A percentile compares a stretch with the other conserved stretches of the same genome.
Evolutionary conservation across 2,797 vertebrate genomes (phyloP).

Genomic region (Chloroceryle inda): DNA sequence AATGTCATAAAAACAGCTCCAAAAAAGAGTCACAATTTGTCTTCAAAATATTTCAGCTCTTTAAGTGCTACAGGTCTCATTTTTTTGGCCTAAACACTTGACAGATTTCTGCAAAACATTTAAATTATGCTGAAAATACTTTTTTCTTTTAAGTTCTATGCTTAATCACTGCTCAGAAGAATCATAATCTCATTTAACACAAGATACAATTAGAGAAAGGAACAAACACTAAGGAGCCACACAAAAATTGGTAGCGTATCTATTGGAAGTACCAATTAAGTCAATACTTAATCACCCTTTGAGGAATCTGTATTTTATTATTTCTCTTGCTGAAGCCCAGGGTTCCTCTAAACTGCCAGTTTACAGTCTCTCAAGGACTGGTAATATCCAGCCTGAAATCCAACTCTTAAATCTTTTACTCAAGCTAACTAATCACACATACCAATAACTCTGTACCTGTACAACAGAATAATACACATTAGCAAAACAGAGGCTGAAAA

Average conservation of each 20-base stretch:
- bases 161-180: background rate
- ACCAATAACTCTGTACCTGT: background rate
- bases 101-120: background rate
- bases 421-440: background rate
- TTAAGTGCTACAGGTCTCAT: background rate
- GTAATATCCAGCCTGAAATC: background rate
- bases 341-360: background rate
- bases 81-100: background rate
- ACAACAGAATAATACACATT: background rate
- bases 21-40: background rate
- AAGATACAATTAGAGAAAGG: background rate
- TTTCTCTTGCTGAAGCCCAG: background rate
- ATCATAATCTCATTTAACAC: background rate
- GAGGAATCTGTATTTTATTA: background rate
- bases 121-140: background rate
- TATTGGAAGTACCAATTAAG: background rate
- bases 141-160: background rate
- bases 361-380: background rate
- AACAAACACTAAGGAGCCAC: background rate
- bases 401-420: background rate
- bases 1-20: background rate
- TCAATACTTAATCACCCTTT: background rate
- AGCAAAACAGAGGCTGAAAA: background rate
- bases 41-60: background rate
- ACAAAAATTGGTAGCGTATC: background rate